Evolutionary conservation across 2,888 invertebrate species (phyloP).

Genomic region (Diabrotica balteata): DNA sequence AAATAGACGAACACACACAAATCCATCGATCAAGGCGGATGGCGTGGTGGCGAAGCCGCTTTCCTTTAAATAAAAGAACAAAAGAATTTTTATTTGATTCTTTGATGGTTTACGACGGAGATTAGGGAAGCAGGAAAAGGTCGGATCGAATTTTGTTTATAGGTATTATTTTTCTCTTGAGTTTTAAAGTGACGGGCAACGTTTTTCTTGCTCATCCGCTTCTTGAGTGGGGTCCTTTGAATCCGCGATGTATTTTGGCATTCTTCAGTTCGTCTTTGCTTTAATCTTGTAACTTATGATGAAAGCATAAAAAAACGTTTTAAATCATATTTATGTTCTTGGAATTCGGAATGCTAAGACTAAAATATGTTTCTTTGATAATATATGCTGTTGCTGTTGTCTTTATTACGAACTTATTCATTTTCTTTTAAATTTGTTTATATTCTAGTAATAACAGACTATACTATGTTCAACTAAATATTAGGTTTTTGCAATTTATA

Average conservation of each 20-base stretch:
- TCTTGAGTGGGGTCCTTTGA: conserved; percentile 17
- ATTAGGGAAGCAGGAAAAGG: conserved; percentile 29
- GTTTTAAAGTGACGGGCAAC: conserved; percentile 22
- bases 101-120: conserved; percentile 41
- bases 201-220: conserved; percentile 24
- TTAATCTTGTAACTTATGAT: conserved; percentile 1
- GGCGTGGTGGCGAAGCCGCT: conserved; percentile 1
- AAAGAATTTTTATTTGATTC: conserved; percentile 40
- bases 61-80: conserved; percentile 32
- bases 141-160: conserved; percentile 30
- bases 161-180: conserved; percentile 26
- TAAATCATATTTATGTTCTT: background rate
- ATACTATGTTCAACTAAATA: no score
- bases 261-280: conserved; percentile 3
- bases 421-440: no score
- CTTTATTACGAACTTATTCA: no score
- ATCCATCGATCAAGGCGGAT: conserved; percentile 32
- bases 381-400: no score
- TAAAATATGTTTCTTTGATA: no score
- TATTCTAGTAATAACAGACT: no score
- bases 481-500: no score
- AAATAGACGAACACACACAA: conserved; percentile 39
- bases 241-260: conserved; percentile 2
- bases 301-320: background rate
- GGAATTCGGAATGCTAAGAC: no score